Percentiles rank a stretch among this genome's conserved stretches.
Evolutionary conservation across 2,113 vertebrate genomes (phyloP).

Genomic region (Sprattus sprattus): DNA sequence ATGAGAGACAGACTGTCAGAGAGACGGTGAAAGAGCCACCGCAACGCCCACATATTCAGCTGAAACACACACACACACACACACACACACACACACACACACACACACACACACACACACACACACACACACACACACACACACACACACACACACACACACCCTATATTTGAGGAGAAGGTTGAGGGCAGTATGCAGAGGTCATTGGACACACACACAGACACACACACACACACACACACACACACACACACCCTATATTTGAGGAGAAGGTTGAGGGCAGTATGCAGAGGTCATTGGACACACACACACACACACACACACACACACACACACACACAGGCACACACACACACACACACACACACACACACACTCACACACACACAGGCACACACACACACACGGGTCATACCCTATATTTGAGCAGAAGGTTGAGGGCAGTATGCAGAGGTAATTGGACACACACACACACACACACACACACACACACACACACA

Average conservation of each 20-base stretch:
- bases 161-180: conserved; percentile 57
- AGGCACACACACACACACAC: too few species aligned
- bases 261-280: conserved; percentile 46
- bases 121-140: neutral
- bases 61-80: conserved; percentile 27
- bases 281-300: conserved; percentile 38
- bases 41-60: conserved; percentile 40
- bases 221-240: neutral
- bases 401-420: conserved; percentile 49
- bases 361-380: too few species aligned
- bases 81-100: conserved; percentile 17
- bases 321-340: neutral
- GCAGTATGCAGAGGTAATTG: conserved; percentile 39
- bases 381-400: too few species aligned
- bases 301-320: neutral
- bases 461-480: neutral
- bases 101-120: neutral
- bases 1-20: neutral
- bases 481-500: too few species aligned
- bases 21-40: conserved; percentile 32
- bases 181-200: conserved; percentile 48
- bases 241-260: conserved; percentile 45
- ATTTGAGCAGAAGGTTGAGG: conserved; percentile 50
- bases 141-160: neutral
- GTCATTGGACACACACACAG: neutral